phyloP scores from a whole-genome alignment of 2,113 vertebrate genomes.

The Forbesichthys papilliferus region DNA sequence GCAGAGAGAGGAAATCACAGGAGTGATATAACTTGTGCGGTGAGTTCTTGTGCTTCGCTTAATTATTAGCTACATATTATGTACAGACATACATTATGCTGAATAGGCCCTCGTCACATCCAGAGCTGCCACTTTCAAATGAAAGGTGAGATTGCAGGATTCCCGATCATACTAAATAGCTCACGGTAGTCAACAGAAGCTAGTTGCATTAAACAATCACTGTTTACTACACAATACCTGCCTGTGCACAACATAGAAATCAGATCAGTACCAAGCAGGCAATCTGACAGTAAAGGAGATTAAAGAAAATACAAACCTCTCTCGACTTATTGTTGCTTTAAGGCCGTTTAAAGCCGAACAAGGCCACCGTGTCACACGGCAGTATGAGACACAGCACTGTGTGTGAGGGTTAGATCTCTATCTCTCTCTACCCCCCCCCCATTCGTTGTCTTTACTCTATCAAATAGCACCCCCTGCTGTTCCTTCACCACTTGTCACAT shows the following conservation, averaged over 20 bases:
- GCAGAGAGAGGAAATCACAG: constrained; percentile 8
- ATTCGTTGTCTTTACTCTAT: neutral
- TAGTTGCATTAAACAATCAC: neutral
- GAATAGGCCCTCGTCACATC: neutral
- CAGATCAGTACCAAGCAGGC: constrained; percentile 8
- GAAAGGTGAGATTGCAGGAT: neutral
- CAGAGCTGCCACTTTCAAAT: neutral
- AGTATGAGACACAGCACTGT: constrained; percentile 29
- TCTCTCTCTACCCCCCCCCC: neutral
- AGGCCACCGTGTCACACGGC: constrained; percentile 30
- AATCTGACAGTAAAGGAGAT: neutral
- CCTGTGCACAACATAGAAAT: neutral
- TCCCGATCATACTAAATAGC: neutral
- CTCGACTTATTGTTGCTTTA: constrained; percentile 47
- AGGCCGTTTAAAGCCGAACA: constrained; percentile 49
- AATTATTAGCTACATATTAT: neutral
- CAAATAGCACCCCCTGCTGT: neutral
- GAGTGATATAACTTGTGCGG: neutral
- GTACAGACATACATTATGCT: neutral
- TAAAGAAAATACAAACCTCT: constrained; percentile 48
- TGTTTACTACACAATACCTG: no score
- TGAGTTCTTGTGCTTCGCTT: no score
- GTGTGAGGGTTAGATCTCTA: constrained; percentile 9
- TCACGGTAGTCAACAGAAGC: neutral
- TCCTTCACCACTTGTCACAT: neutral